Evolutionary conservation across 2,797 vertebrate species (phyloP).

Genomic region (Loris lydekkerianus): DNA sequence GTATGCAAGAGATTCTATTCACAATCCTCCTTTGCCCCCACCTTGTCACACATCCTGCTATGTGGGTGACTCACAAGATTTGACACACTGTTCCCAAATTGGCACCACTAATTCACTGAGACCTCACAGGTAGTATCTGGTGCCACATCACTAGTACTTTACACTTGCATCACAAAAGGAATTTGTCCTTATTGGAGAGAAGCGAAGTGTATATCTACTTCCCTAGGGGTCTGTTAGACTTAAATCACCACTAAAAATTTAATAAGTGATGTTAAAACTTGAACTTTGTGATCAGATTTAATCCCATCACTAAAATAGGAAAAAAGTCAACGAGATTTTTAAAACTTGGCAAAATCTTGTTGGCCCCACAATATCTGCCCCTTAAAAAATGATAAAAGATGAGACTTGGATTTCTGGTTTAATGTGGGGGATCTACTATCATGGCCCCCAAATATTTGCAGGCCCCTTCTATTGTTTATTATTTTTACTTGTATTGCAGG

Average conservation of each 20-base stretch:
- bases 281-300: background rate
- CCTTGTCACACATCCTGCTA: background rate
- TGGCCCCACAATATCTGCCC: background rate
- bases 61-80: background rate
- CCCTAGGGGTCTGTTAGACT: background rate
- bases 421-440: background rate
- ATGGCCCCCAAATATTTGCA: background rate
- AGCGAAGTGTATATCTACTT: background rate
- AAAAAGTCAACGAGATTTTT: background rate
- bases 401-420: background rate
- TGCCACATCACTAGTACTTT: background rate
- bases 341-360: background rate
- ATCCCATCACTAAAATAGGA: background rate
- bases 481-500: background rate
- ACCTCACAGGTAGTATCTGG: background rate
- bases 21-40: background rate
- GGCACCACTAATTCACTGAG: background rate
- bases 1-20: background rate
- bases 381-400: background rate
- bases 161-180: background rate
- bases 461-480: background rate
- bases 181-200: background rate
- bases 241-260: background rate
- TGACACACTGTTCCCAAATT: background rate
- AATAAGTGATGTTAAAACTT: background rate